phyloP scores from a whole-genome alignment of 2,797 vertebrate genomes.

The Gallinago nigripennis region DNA sequence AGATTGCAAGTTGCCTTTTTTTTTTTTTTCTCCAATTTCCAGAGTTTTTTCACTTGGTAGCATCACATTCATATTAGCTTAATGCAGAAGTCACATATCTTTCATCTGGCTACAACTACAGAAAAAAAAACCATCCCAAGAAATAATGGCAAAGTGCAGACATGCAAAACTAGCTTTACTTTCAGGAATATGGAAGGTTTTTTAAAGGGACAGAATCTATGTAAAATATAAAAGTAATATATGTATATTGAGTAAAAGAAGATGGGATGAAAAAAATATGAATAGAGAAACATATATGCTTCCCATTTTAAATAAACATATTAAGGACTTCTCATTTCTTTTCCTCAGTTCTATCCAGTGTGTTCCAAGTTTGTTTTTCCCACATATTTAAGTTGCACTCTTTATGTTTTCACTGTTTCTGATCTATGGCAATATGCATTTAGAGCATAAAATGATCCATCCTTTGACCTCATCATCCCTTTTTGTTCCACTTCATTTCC shows the following conservation, averaged over 20 bases:
- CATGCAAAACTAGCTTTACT: background rate
- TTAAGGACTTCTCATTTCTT: background rate
- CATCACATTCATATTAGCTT: background rate
- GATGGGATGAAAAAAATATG: background rate
- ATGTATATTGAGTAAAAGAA: background rate
- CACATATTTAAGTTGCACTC: background rate
- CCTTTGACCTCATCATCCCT: background rate
- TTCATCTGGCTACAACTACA: background rate
- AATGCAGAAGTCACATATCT: background rate
- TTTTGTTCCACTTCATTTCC: background rate
- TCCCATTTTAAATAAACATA: background rate
- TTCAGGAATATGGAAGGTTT: rapidly evolving
- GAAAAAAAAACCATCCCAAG: background rate
- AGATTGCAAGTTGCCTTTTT: background rate
- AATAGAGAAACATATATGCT: background rate
- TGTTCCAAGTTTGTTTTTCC: background rate
- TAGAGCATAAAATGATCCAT: background rate
- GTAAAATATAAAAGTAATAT: background rate
- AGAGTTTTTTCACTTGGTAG: background rate
- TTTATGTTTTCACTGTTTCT: background rate
- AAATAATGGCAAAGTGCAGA: background rate
- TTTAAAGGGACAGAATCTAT: background rate
- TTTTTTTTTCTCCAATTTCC: background rate
- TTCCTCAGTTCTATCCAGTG: background rate
- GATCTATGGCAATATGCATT: background rate